Evolutionary conservation across 2,113 vertebrate species (phyloP).

Genomic region (Sapayoa aenigma): DNA sequence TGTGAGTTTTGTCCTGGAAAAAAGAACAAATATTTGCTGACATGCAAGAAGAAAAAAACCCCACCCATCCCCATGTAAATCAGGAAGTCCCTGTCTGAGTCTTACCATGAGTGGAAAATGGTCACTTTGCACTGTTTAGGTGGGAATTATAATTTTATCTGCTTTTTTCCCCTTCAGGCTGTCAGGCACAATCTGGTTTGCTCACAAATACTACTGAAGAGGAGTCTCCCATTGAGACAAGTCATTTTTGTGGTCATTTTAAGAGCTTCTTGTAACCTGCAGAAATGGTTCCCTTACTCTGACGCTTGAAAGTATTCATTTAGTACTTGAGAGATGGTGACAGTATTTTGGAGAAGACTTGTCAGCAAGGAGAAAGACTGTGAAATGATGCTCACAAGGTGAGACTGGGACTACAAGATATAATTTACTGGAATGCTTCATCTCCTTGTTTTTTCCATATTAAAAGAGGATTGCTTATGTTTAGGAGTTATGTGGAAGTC

Average conservation of each 20-base stretch:
- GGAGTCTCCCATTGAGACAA: background rate
- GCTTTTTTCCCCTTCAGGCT: background rate
- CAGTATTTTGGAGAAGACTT: background rate
- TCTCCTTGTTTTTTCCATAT: background rate
- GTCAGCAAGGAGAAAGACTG: too few species aligned
- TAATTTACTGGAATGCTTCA: background rate
- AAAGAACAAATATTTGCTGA: background rate
- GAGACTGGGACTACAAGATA: background rate
- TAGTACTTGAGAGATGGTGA: background rate
- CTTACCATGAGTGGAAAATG: background rate
- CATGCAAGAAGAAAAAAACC: background rate
- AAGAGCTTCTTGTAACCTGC: slow-evolving; percentile 10
- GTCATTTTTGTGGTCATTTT: background rate
- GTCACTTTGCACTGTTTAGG: slow-evolving; percentile 18
- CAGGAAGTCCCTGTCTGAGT: background rate
- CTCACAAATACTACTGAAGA: slow-evolving; percentile 36
- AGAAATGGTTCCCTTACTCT: slow-evolving; percentile 35
- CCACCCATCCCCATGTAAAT: background rate
- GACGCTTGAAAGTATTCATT: slow-evolving; percentile 9
- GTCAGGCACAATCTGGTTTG: slow-evolving; percentile 35
- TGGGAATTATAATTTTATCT: background rate
- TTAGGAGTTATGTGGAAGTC: background rate
- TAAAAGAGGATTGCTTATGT: background rate
- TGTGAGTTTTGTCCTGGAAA: slow-evolving; percentile 87
- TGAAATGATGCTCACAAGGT: too few species aligned